Evolutionary conservation across 30 jellyfish, hydroid and myxozoan genomes (phyloP), one percentile per base, ranked within the genome.

Genomic region (Mastigias papua): DNA sequence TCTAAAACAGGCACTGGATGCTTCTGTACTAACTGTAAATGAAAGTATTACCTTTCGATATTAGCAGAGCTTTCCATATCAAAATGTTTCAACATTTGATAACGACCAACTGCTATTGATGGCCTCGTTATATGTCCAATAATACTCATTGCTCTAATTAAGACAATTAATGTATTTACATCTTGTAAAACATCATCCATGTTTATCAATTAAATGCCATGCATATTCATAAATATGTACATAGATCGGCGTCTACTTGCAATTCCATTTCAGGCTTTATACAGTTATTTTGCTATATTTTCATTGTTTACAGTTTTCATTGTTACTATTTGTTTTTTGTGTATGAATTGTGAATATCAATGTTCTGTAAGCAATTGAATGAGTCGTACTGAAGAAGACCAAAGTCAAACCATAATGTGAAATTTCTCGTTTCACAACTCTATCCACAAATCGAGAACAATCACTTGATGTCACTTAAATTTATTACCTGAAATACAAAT

Each of bases 71-170:
- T 1, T 48, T 81, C 85, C 91, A 81, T 66, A 34, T 67, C 76
- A 0, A 77, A 46, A 87, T 87, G 96, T 28, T 78, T 78, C 80
- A 87, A 87, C 97, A 89, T 89, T 64, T 89, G 81, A 49, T 89
- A 89, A 26, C 92, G 86, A 19, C 84, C 97, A 60, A 62, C 73
- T 25, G 32, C 27, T 73, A 73, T 25, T 19, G 97, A 78, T n/a
- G 91, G 97, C 46, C 97, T 80, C 26, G 95, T 26, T 2, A 87
- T 22, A 0, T 33, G 31, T 29, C 60, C 48, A 49, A 35, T 30
- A 32, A 63, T 17, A 11, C 64, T 48, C 85, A 33, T 61, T 0
- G 60, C 69, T 27, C 91, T 69, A 65, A 26, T 51, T n/a, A n/a
- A n/a, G n/a, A n/a, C n/a, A n/a, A n/a, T n/a, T n/a, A n/a, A n/a